These are phyloP conservation scores for Thera obeliscata DNA, from an alignment of 2,888 invertebrate species.

Conservation along the genomic window DNA sequence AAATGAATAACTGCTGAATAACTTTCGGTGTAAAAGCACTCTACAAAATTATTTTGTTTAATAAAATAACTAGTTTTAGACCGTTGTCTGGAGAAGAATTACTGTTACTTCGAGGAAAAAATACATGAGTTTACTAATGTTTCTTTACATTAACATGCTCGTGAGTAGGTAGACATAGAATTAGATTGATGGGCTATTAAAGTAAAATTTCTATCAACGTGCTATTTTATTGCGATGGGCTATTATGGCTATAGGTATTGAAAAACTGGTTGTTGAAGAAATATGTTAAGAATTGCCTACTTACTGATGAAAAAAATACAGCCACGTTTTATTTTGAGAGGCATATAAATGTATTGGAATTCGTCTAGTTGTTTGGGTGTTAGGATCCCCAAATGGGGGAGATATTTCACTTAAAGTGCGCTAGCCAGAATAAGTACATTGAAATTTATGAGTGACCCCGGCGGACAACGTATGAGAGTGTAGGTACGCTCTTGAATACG, in stretches of 20 bases:
- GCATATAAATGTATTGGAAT: conserved; percentile 64
- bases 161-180: too few species aligned
- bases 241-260: not conserved
- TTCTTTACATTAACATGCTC: too few species aligned
- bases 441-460: conserved; percentile 76
- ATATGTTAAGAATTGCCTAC: not conserved
- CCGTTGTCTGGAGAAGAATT: not conserved
- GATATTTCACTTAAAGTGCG: conserved; percentile 78
- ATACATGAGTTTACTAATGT: not conserved
- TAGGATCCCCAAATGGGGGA: conserved; percentile 71
- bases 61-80: not conserved
- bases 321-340: conserved; percentile 49
- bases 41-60: conserved; percentile 4
- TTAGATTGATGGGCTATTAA: too few species aligned
- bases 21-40: conserved; percentile 1
- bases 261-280: not conserved
- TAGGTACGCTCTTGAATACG: conserved; percentile 58
- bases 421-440: conserved; percentile 71
- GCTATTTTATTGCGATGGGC: too few species aligned
- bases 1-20: not conserved
- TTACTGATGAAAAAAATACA: conserved; percentile 31
- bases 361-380: conserved; percentile 70
- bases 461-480: conserved; percentile 65
- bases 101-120: not conserved
- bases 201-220: too few species aligned